These are phyloP conservation scores for Miichthys miiuy DNA, from an alignment of 2,797 vertebrate genomes.

Conservation along the genomic window DNA sequence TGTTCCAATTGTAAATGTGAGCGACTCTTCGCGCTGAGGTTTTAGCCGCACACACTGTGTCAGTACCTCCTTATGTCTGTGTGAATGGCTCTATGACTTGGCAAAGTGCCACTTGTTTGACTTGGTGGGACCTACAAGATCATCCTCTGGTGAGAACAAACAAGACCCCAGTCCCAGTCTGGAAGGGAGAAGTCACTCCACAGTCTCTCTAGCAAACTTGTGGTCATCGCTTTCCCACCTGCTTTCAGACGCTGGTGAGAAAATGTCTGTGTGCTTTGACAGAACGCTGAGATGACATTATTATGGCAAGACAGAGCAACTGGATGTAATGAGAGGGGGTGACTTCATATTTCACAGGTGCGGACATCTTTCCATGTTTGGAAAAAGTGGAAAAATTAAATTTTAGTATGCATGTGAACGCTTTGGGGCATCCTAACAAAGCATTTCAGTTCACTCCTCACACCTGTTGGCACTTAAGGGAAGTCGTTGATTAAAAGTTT, in stretches of 20 bases:
- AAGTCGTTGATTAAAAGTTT: slow-evolving; percentile 42
- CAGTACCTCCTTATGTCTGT: slow-evolving; percentile 73
- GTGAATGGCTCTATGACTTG: slow-evolving; percentile 79
- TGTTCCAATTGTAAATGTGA: slow-evolving; percentile 62
- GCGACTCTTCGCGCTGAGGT: slow-evolving; percentile 63
- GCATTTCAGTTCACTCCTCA: slow-evolving; percentile 20
- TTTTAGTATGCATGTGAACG: not conserved
- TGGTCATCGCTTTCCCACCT: slow-evolving; percentile 57
- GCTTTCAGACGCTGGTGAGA: slow-evolving; percentile 51
- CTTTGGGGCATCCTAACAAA: not conserved
- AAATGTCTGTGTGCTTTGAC: slow-evolving; percentile 30
- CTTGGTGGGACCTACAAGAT: slow-evolving; percentile 84
- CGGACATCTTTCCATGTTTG: slow-evolving; percentile 13
- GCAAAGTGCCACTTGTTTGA: slow-evolving; percentile 84
- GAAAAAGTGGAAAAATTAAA: not conserved
- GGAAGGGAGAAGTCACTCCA: slow-evolving; percentile 54
- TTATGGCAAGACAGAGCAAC: slow-evolving; percentile 6
- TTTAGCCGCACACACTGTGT: slow-evolving; percentile 72
- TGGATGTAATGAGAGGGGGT: slow-evolving; percentile 12
- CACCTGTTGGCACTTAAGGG: slow-evolving; percentile 58
- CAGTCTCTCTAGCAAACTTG: slow-evolving; percentile 37
- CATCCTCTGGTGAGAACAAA: slow-evolving; percentile 83
- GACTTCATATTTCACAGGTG: slow-evolving; percentile 38
- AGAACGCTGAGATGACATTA: slow-evolving; percentile 17
- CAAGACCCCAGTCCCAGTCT: slow-evolving; percentile 57